These are phyloP conservation scores for Uloborus plumipes DNA, from an alignment of 2,888 invertebrate genomes.

Conservation along the genomic window DNA sequence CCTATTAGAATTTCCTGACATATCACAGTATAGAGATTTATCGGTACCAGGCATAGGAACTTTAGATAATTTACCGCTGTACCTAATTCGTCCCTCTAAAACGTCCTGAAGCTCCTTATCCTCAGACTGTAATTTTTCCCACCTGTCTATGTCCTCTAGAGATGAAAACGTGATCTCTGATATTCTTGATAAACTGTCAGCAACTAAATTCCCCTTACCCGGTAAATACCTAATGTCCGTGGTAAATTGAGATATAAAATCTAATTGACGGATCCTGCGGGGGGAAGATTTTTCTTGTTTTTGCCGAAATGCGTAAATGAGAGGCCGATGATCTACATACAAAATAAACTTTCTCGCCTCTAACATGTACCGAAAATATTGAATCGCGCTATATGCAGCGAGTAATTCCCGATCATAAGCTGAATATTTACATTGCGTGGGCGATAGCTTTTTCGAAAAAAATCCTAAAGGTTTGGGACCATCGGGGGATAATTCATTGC, in stretches of 20 bases:
- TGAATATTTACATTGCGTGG: neutral
- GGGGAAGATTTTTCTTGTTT: neutral
- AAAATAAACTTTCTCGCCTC: neutral
- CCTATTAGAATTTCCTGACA: neutral
- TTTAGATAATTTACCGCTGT: too few species aligned
- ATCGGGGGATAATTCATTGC: too few species aligned
- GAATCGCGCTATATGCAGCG: neutral
- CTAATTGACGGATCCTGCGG: neutral
- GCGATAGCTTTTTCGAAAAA: neutral
- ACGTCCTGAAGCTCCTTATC: neutral
- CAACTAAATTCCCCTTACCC: neutral
- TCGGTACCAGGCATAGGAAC: neutral
- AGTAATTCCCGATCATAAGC: neutral
- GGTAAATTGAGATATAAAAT: neutral
- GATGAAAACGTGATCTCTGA: neutral
- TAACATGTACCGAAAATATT: neutral
- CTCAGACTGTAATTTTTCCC: neutral
- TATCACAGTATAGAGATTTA: conserved; percentile 1
- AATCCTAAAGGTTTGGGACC: too few species aligned
- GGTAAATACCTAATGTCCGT: neutral
- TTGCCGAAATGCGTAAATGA: neutral
- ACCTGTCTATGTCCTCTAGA: neutral
- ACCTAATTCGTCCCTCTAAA: neutral
- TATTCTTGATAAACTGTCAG: neutral
- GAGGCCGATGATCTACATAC: neutral